phyloP scores from a whole-genome alignment of 2,113 vertebrate species.

The Lanius collurio region DNA sequence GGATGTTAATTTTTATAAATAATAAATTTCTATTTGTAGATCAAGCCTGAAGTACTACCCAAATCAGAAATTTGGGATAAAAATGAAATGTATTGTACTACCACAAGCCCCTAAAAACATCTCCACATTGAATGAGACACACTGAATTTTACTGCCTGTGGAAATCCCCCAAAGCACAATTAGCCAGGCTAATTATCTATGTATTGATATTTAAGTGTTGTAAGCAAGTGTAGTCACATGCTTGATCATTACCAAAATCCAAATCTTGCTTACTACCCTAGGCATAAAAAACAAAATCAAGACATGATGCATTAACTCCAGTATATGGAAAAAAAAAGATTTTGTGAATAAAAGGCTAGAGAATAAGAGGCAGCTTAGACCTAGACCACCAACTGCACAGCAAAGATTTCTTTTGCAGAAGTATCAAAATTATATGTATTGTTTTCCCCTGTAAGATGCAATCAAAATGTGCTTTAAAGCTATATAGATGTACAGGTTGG shows the following conservation, averaged over 20 bases:
- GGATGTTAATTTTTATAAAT: not conserved
- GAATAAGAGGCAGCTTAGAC: not conserved
- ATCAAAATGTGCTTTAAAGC: not conserved
- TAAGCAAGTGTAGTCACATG: not conserved
- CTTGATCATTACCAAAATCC: not conserved
- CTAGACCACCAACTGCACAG: not conserved
- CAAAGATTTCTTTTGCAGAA: not conserved
- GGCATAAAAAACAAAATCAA: not conserved
- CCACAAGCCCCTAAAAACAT: not conserved
- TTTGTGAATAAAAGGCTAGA: not conserved
- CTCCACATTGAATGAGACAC: not conserved
- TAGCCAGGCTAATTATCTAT: not conserved
- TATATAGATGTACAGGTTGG: not conserved
- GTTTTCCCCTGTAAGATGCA: not conserved
- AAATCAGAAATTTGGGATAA: not conserved
- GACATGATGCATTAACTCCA: not conserved
- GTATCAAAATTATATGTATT: not conserved
- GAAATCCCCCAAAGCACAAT: not conserved
- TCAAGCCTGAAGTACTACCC: not conserved
- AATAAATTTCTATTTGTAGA: not conserved
- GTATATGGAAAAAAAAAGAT: not conserved
- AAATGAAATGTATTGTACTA: not conserved
- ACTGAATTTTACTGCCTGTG: not conserved
- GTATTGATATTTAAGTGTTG: conserved; percentile 4
- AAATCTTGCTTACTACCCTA: not conserved